Evolutionary conservation across 2,888 invertebrate species (phyloP), one percentile per base, ranked within the genome.

Genomic region (Nephrotoma guestfalica): DNA sequence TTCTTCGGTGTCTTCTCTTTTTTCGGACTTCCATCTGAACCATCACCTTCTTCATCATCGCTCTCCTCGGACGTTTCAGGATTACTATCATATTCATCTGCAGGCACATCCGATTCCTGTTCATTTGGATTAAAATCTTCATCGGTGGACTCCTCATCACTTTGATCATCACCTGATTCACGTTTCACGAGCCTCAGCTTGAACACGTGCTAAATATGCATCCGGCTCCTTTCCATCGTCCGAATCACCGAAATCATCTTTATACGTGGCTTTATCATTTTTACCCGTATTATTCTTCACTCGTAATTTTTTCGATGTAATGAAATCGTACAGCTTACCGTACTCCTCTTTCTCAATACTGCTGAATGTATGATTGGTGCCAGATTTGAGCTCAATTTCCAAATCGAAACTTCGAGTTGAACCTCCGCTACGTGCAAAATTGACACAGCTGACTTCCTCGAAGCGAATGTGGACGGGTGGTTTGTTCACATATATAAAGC

Each of bases 261-360:
- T 95, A 89, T 96, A 96, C 57, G 94, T 93, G 1, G 94, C 93
- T 90, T 96, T 96, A 90, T 97, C 95, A 90, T 95, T 95, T 92
- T 97, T 97, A 90, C 97, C 97, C 88, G 96, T 95, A 90, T 98
- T 99, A 7, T 57, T 57, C 92, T 98, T 98, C 87, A 99, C 97
- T 88, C 98, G 95, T 18, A 99, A 93, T 90, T 98, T 98, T 93
- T 99, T 99, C 71, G 95, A 94, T 2, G 95, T 95, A 86, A 99
- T 98, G 90, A 97, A 99, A 92, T 99, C 98, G 90, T 96, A 99
- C 3, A 99, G 93, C 91, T 98, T 98, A 87, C 95, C 95, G 91
- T 99, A 99, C 91, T 99, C 99, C 90, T 99, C 99, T 93, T 99
- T 99, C 91, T 99, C 99, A 88, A 99, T 99, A 88, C 97, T 98